A percentile compares a stretch with the other conserved stretches of the same genome.
These are phyloP conservation scores for Cacatua alba DNA, from an alignment of 2,113 vertebrate species.

Conservation along the genomic window DNA sequence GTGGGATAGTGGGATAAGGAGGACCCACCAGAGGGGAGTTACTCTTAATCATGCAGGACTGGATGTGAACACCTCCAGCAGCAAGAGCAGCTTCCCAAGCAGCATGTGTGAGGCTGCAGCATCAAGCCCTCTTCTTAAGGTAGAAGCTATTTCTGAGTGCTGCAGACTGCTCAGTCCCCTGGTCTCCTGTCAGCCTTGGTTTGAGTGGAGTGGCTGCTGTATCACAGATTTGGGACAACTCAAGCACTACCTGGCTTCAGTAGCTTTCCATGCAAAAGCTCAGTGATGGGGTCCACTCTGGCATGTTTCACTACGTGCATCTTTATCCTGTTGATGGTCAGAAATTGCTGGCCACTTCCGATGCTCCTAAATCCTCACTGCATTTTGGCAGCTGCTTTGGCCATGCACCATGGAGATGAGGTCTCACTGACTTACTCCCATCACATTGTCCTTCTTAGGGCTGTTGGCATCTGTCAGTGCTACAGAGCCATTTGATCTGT, in stretches of 20 bases:
- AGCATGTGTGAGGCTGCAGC: neutral
- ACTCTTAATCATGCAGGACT: rapidly evolving
- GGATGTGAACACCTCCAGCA: neutral
- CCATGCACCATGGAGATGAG: neutral
- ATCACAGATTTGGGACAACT: neutral
- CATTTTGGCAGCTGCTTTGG: neutral
- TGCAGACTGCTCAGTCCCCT: neutral
- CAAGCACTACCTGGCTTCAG: neutral
- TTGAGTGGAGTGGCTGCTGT: neutral
- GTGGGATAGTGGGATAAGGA: neutral
- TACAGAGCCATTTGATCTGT: rapidly evolving
- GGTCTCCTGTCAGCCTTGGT: neutral
- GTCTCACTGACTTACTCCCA: neutral
- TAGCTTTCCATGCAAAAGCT: neutral
- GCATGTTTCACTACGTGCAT: neutral
- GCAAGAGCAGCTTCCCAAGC: neutral
- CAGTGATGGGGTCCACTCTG: neutral
- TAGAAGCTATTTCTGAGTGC: neutral
- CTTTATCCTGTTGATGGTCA: conserved; percentile 8
- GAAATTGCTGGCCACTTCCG: neutral
- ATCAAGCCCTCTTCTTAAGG: neutral
- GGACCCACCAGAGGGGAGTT: neutral
- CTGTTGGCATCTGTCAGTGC: neutral
- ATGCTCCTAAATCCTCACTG: neutral
- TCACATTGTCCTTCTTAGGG: neutral